phyloP scores from a whole-genome alignment of 2,797 vertebrate species.

The Enteromius argenteus region DNA sequence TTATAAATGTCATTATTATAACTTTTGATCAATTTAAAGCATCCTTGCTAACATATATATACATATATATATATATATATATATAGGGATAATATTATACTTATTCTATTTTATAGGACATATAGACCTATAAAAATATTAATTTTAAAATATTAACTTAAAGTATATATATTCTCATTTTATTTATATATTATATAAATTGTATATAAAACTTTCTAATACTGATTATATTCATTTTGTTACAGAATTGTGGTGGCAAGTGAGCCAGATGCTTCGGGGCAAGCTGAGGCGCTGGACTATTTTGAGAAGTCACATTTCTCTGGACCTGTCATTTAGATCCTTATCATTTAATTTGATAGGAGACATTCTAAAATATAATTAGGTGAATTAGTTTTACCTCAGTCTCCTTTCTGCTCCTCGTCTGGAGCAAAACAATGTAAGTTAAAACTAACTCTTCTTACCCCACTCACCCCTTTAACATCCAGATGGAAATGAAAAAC shows the following conservation, averaged over 20 bases:
- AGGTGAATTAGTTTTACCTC: slow-evolving; percentile 2
- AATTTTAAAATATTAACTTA: too few relatives aligned
- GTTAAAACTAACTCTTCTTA: neutral
- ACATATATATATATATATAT: too few relatives aligned
- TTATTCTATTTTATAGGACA: neutral
- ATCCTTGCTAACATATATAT: too few relatives aligned
- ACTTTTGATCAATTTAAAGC: too few relatives aligned
- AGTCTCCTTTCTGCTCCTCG: neutral
- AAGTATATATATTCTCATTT: neutral
- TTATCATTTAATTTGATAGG: slow-evolving; percentile 39
- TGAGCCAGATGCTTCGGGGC: neutral
- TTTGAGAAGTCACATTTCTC: neutral
- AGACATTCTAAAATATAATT: slow-evolving; percentile 26
- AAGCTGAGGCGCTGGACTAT: neutral
- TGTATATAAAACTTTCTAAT: neutral
- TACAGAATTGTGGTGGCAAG: neutral
- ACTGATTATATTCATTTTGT: neutral
- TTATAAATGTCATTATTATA: too few relatives aligned
- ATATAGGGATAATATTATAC: too few relatives aligned
- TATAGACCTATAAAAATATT: neutral
- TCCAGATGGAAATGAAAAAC: neutral
- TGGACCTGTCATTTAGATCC: slow-evolving; percentile 18
- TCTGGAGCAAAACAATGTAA: neutral
- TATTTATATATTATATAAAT: neutral
- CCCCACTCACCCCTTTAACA: neutral